These are phyloP conservation scores for Megalops atlanticus DNA, from an alignment of 2,113 vertebrate genomes.

Conservation along the genomic window DNA sequence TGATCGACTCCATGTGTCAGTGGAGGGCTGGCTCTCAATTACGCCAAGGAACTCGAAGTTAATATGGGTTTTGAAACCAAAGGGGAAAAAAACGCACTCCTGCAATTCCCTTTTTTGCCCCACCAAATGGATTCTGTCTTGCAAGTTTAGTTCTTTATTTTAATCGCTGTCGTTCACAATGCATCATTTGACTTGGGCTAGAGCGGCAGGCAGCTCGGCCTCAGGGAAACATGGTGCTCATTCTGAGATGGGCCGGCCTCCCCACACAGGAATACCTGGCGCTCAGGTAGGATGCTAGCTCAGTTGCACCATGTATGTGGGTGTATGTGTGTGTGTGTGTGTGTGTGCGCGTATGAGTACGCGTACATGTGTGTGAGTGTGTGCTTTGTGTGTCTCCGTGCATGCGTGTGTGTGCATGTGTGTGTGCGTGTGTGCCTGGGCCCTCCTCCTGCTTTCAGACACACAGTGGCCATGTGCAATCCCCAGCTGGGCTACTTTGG, in stretches of 20 bases:
- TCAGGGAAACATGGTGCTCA: not conserved
- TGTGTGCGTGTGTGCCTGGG: too few relatives aligned
- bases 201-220: not conserved
- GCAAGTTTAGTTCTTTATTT: not conserved
- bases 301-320: not conserved
- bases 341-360: too few relatives aligned
- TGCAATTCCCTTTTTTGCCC: not conserved
- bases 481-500: not conserved
- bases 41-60: not conserved
- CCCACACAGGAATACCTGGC: too few relatives aligned
- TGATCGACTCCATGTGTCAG: constrained; percentile 1
- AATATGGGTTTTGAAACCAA: constrained; percentile 1
- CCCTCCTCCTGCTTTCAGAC: not conserved
- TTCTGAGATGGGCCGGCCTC: not conserved
- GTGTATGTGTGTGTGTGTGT: too few relatives aligned
- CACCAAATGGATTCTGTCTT: not conserved
- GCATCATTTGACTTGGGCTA: not conserved
- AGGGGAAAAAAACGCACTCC: not conserved
- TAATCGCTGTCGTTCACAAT: not conserved
- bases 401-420: too few relatives aligned
- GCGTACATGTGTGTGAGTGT: too few relatives aligned
- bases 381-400: too few relatives aligned
- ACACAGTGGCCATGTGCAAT: not conserved
- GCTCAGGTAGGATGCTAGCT: too few relatives aligned
- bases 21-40: not conserved